Percentiles rank a stretch among this genome's conserved stretches.
Conservation (phyloP, 2,888 invertebrate genomes). For the Sminthurinus aureus region DNA sequence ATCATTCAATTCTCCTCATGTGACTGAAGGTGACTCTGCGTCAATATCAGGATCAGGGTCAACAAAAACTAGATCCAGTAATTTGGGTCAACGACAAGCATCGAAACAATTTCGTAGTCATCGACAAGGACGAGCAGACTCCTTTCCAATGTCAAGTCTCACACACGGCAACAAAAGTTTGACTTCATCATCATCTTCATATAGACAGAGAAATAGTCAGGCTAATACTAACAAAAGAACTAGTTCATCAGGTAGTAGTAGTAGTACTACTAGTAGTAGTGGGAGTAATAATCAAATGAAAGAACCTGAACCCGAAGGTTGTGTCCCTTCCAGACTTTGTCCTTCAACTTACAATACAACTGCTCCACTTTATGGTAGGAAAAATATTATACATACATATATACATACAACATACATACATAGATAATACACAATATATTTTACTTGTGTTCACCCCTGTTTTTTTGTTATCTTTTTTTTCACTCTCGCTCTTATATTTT, state of each 20-base stretch:
- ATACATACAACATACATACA: too few species aligned
- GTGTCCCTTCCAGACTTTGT: conserved; percentile 80
- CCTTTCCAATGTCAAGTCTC: neutral
- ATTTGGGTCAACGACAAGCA: neutral
- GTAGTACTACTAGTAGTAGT: conserved; percentile 17
- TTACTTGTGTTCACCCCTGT: too few species aligned
- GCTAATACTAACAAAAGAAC: neutral
- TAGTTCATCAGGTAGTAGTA: conserved; percentile 1
- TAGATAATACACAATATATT: too few species aligned
- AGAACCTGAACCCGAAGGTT: conserved; percentile 51
- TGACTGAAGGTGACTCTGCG: too few species aligned
- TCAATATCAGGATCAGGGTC: neutral
- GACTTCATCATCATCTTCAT: neutral
- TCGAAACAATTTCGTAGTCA: conserved; percentile 10
- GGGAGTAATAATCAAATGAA: conserved; percentile 43
- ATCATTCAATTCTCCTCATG: neutral
- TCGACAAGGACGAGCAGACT: conserved; percentile 32
- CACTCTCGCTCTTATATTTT: too few species aligned
- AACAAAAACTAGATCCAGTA: neutral
- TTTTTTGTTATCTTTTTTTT: too few species aligned
- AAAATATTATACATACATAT: too few species aligned
- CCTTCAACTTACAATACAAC: conserved; percentile 91
- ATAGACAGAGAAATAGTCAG: conserved; percentile 6
- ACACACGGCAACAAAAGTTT: neutral
- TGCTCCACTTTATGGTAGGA: conserved; percentile 76